Evolutionary conservation across 2,888 invertebrate genomes (phyloP), one percentile per base, ranked within the genome.

Genomic region (Netelia fuscicornis): DNA sequence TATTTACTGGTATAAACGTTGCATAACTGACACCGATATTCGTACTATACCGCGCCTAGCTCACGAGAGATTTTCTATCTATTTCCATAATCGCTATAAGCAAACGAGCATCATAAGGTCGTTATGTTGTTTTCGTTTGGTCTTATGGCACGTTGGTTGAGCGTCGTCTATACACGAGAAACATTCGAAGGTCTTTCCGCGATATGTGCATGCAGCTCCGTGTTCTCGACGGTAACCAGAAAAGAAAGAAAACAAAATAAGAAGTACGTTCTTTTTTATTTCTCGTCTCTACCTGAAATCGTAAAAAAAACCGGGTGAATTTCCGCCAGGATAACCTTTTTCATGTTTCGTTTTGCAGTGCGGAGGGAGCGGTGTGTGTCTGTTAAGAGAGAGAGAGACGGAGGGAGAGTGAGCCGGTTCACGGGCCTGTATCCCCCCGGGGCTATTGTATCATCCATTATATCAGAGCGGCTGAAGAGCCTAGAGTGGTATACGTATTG

Each of bases 391-490:
- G 48, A 78, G 48, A 48, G 48, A 48, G 48, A 70, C 17, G 60
- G 67, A 75, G 56, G 70, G 42, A 58, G 52, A 37, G 58, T 48
- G 20, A 85, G 78, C 79, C 82, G 82, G 82, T 85, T 79, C 71
- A 71, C 42, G 64, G 68, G 75, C 79, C 54, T 70, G 71, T 56
- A 70, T 81, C 77, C 42, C 82, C 79, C 62, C 25, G 64, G 78
- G 64, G 67, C 76, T 82, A 82, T 85, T 82, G 85, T 85, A 85
- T 85, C 85, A 85, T 82, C 82, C 85, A 85, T 85, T 85, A 85
- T 85, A 82, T 85, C 85, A 85, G 82, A 85, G 80, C 74, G 79
- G 79, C 54, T 76, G 62, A 58, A 67, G 82, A 85, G 67, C 79
- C 85, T 37, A 65, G 75, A 72, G 65, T 54, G 48, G 60, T 56